These are phyloP conservation scores for Argyresthia albistria DNA, from an alignment of 2,888 invertebrate species.

Conservation along the genomic window DNA sequence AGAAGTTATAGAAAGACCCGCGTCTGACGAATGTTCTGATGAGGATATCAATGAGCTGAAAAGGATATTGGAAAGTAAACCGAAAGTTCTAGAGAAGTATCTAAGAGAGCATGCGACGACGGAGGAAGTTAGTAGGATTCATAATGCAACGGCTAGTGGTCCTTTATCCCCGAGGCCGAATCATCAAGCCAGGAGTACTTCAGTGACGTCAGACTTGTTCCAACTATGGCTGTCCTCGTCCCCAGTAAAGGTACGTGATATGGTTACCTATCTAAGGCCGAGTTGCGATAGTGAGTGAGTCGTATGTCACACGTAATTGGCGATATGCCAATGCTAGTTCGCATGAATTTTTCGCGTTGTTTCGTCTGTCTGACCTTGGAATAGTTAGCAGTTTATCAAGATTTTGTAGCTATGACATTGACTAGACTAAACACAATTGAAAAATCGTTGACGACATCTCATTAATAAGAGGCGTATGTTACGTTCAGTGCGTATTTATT, in stretches of 20 bases:
- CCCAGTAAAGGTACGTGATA: constrained; percentile 75
- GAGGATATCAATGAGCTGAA: constrained; percentile 54
- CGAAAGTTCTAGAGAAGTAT: constrained; percentile 82
- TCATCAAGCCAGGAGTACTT: constrained; percentile 76
- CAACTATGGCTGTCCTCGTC: constrained; percentile 88
- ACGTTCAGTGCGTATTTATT: no score
- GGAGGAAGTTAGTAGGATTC: constrained; percentile 75
- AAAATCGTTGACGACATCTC: no score
- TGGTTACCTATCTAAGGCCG: constrained; percentile 6
- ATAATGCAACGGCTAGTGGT: constrained; percentile 69
- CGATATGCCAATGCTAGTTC: neutral
- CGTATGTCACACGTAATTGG: neutral
- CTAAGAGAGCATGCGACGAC: constrained; percentile 81
- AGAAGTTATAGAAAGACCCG: constrained; percentile 51
- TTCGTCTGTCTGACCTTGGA: no score
- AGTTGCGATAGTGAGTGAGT: constrained; percentile 6
- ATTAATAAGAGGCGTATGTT: no score
- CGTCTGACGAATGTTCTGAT: constrained; percentile 52
- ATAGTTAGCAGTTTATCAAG: no score
- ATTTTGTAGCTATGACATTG: no score
- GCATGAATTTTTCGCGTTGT: neutral
- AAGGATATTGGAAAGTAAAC: constrained; percentile 64
- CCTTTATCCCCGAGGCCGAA: constrained; percentile 56
- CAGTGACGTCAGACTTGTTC: constrained; percentile 87
- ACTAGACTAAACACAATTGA: no score